phyloP scores from a whole-genome alignment of 2,797 vertebrate species.

The Ceyx erithaca region DNA sequence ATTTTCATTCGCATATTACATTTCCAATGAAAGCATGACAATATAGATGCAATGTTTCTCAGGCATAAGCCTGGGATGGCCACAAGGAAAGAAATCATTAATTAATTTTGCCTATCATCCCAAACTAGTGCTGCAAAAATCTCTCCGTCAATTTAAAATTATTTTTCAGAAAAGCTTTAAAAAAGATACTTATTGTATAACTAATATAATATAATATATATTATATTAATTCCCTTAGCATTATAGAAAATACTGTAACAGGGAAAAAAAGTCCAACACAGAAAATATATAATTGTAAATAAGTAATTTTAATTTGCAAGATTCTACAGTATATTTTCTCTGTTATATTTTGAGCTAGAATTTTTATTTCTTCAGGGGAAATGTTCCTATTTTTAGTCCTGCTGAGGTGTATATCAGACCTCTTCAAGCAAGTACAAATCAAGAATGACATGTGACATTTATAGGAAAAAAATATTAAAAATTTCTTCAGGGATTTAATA shows the following conservation, averaged over 20 bases:
- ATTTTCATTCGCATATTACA: constrained; percentile 19
- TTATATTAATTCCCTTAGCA: background rate
- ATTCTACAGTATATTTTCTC: background rate
- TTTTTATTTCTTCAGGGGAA: background rate
- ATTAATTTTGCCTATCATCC: background rate
- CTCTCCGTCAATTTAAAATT: background rate
- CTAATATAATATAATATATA: background rate
- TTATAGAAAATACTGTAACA: background rate
- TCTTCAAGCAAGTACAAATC: background rate
- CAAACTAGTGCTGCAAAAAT: background rate
- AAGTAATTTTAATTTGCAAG: background rate
- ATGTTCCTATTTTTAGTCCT: background rate
- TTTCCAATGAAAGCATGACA: background rate
- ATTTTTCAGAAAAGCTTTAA: background rate
- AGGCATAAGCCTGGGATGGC: background rate
- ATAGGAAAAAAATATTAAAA: background rate
- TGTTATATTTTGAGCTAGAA: background rate
- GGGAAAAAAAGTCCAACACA: background rate
- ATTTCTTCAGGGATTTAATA: background rate
- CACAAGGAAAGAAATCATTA: background rate
- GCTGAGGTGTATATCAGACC: background rate
- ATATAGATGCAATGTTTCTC: background rate
- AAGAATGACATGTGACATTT: background rate
- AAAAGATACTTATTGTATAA: background rate
- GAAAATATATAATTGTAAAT: background rate